Evolutionary conservation across 2,888 invertebrate species (phyloP).

Genomic region (Tholera decimalis): DNA sequence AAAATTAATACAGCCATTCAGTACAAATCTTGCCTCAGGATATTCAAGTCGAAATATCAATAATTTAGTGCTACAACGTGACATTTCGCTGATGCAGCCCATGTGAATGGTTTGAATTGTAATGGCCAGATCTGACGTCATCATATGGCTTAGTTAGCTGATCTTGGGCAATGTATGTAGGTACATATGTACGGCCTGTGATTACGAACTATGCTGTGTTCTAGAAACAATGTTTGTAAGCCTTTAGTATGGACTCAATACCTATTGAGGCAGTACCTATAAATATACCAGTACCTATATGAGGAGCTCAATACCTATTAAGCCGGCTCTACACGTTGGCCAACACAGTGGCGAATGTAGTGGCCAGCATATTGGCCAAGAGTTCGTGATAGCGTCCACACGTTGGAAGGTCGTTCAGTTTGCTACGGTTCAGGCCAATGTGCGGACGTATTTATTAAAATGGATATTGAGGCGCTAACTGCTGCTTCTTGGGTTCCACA

Average conservation of each 20-base stretch:
- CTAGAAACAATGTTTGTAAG: background rate
- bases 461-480: too few species aligned
- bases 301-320: too few species aligned
- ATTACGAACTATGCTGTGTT: slow-evolving; percentile 3
- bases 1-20: slow-evolving; percentile 30
- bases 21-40: slow-evolving; percentile 13
- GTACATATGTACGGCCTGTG: slow-evolving; percentile 2
- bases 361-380: too few species aligned
- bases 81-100: slow-evolving; percentile 43
- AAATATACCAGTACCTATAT: too few species aligned
- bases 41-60: slow-evolving; percentile 22
- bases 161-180: slow-evolving; percentile 7
- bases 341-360: too few species aligned
- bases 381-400: too few species aligned
- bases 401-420: too few species aligned
- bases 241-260: background rate
- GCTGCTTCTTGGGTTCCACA: too few species aligned
- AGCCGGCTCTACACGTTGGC: too few species aligned
- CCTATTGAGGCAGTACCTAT: too few species aligned
- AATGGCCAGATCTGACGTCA: slow-evolving; percentile 43
- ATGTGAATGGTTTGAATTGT: slow-evolving; percentile 41
- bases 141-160: slow-evolving; percentile 25
- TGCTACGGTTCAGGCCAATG: too few species aligned
- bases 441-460: too few species aligned
- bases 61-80: slow-evolving; percentile 37